Evolutionary conservation across 2,888 invertebrate genomes (phyloP).

Genomic region (Abrostola triplasia): DNA sequence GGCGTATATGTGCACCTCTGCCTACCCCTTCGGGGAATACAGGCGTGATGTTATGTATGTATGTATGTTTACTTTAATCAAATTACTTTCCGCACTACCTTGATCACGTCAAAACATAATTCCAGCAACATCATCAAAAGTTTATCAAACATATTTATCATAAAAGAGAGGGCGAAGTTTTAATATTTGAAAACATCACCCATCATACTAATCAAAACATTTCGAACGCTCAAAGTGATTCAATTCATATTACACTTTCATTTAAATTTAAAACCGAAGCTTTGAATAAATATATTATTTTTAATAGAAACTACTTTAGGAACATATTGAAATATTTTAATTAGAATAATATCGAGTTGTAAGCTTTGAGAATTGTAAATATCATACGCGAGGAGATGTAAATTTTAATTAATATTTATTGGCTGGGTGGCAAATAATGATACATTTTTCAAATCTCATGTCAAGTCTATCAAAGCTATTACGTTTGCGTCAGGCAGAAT

Average conservation of each 20-base stretch:
- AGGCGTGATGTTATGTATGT: no score
- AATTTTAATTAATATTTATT: background rate
- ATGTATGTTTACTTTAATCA: slow-evolving; percentile 5
- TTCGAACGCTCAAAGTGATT: slow-evolving; percentile 35
- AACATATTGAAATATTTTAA: slow-evolving; percentile 17
- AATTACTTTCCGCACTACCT: background rate
- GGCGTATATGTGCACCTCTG: no score
- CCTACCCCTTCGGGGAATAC: no score
- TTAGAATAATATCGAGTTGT: slow-evolving; percentile 19
- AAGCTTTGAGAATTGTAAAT: background rate
- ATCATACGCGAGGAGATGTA: background rate
- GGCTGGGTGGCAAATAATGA: background rate
- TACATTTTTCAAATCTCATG: no score
- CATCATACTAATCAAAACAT: slow-evolving; percentile 50
- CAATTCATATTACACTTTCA: slow-evolving; percentile 33
- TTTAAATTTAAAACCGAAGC: slow-evolving; percentile 30
- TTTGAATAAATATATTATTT: slow-evolving; percentile 15
- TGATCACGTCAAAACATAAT: slow-evolving; percentile 2
- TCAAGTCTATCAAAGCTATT: no score
- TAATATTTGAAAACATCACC: slow-evolving; percentile 32
- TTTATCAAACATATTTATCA: slow-evolving; percentile 24
- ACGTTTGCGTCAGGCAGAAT: no score
- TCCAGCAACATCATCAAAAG: slow-evolving; percentile 10
- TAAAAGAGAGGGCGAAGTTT: slow-evolving; percentile 22
- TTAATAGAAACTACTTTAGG: slow-evolving; percentile 17